Evolutionary conservation across 92 coral and sea anemone species (phyloP).

Genomic region (Palythoa caribaeorum): DNA sequence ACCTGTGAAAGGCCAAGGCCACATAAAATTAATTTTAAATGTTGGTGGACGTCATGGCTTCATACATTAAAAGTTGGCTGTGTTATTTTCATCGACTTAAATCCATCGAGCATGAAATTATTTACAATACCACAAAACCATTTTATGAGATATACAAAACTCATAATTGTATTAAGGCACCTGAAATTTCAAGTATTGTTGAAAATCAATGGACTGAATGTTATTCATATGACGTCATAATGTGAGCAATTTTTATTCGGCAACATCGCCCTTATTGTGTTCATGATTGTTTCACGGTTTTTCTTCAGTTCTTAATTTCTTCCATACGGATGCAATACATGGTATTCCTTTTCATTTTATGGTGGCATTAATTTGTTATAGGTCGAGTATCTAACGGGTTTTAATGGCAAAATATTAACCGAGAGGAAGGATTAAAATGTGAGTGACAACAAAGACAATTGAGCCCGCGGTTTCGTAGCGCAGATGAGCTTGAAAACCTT

Average conservation of each 20-base stretch:
- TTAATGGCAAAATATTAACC: constrained; percentile 35
- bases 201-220: neutral
- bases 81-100: neutral
- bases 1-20: constrained; percentile 30
- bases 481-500: constrained; percentile 35
- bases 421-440: constrained; percentile 25
- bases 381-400: neutral
- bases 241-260: neutral
- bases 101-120: neutral
- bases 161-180: neutral
- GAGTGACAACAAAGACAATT: neutral
- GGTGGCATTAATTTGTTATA: neutral
- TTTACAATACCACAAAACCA: neutral
- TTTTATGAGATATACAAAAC: neutral
- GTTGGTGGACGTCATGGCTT: neutral
- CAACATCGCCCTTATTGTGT: neutral
- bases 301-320: neutral
- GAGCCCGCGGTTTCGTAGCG: constrained; percentile 49
- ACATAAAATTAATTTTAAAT: neutral
- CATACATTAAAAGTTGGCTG: neutral
- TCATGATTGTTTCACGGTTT: constrained; percentile 31
- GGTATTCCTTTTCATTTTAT: constrained; percentile 9
- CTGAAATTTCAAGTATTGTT: constrained; percentile 7
- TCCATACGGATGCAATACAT: constrained; percentile 28
- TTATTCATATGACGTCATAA: constrained; percentile 34